These are phyloP conservation scores for Rutpela maculata DNA, from an alignment of 2,888 invertebrate species.

Conservation along the genomic window DNA sequence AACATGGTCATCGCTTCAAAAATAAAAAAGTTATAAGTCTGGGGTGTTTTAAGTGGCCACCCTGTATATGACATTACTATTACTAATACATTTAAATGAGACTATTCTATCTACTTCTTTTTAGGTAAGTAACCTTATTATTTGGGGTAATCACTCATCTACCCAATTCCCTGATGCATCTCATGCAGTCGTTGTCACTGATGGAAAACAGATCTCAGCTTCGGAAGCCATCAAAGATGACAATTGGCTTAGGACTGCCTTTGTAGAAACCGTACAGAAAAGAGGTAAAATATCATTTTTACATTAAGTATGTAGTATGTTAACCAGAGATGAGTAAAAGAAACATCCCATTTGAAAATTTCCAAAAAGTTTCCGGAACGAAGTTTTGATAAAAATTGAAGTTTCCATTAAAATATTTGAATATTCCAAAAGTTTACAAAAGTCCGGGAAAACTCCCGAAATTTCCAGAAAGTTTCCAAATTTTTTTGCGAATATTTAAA, in stretches of 20 bases:
- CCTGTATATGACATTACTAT: too few relatives aligned
- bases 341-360: too few relatives aligned
- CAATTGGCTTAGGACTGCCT: conserved; percentile 86
- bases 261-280: conserved; percentile 95
- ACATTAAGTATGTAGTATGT: neutral
- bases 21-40: too few relatives aligned
- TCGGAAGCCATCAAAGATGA: conserved; percentile 87
- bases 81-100: neutral
- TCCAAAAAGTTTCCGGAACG: too few relatives aligned
- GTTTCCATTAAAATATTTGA: too few relatives aligned
- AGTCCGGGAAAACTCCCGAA: too few relatives aligned
- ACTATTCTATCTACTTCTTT: conserved; percentile 16
- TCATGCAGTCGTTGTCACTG: conserved; percentile 79
- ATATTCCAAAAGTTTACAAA: too few relatives aligned
- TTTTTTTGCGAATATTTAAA: too few relatives aligned
- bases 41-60: too few relatives aligned
- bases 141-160: conserved; percentile 99
- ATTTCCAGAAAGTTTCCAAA: too few relatives aligned
- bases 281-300: conserved; percentile 76
- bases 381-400: too few relatives aligned
- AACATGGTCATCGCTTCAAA: too few relatives aligned
- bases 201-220: conserved; percentile 78
- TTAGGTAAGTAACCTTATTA: conserved; percentile 86
- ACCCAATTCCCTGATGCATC: conserved; percentile 98
- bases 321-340: neutral